Base-by-base conservation (phyloP, 1,140 invertebrate species). In the Pseudomyrmex flavicornis region DNA sequence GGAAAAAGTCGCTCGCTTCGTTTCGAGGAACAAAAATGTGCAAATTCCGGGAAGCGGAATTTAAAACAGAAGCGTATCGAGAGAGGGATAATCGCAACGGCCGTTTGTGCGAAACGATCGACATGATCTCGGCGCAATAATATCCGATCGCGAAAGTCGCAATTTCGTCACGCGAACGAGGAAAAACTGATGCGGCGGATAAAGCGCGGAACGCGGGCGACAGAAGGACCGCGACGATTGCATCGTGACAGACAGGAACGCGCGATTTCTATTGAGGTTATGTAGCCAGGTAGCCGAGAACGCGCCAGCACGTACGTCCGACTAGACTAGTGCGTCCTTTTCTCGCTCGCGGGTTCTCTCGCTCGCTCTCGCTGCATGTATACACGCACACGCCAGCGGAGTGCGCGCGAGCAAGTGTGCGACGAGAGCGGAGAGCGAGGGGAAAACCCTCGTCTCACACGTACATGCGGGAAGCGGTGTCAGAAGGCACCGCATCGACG, bases 181-280 rank as follows among this genome's bases (percentile, higher is more conserved):
- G 22, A 54, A 58, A 79, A 26, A 58, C 20, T 9, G 13, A 52
- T 20, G 9, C 7, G 0, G 12, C 22, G 15, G 0, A 7, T 46
- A 46, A 17, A 35, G 2, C 12, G 52, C 50, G 56, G 17, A 2
- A 13, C 7, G 72, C 7, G 54, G 26, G 2, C 44, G 26, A n/a
- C n/a, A 15, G 48, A 22, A 20, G n/a, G 1, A 50, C 26, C 58
- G 46, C 8, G 7, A 12, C 12, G 12, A 26, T 17, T 20, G 26
- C 58, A 58, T 59, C 8, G 20, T 35, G 20, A n/a, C 44, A 22
- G 9, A 8, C 1, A 2, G 35, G 13, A 9, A n/a, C 8, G 46
- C 46, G 10, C 50, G 20, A 13, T 35, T 35, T 13, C 15, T 7
- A 82, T 89, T 69, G 85, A 89, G 88, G 88, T 89, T 89, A 89